Evolutionary conservation across 2,113 vertebrate species (phyloP), one percentile per base, ranked within the genome.

Genomic region (Neodontobutis hainanensis): DNA sequence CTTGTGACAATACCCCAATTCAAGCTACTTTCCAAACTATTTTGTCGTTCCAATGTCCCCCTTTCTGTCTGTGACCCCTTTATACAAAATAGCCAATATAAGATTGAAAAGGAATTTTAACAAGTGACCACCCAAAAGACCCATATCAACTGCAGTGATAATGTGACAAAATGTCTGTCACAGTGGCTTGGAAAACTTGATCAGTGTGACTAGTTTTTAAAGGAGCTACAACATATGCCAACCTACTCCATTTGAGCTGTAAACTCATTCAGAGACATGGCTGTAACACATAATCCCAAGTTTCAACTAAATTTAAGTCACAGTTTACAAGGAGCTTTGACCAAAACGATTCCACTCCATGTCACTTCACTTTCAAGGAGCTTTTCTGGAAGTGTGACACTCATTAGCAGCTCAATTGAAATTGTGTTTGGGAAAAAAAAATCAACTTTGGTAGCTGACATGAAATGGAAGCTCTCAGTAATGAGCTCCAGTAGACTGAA

Each of bases 371-470:
- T 38, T 63, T 65, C n/a, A 61, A 57, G 49, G 50, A 65, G 66
- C 42, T 77, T 82, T 73, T 70, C 42, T 0, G 0, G 38, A 43
- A 48, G 62, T 60, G 14, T 52, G 56, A 42, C 46, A 56, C 48
- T 72, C 36, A 61, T 68, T 68, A 56, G 58, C 65, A 43, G 65
- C 65, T 64, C 62, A 62, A 65, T n/a, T 68, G 4, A 74, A 77
- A 27, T 42, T 47, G 4, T 55, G 67, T 73, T 55, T 47, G 12
- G 43, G n/a, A n/a, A n/a, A n/a, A 65, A 11, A 16, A 69, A 67
- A 61, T 52, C 35, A 65, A 45, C 19, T 56, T 50, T 52, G 68
- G 32, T 45, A 68, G 59, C 59, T 3, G 11, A 48, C 43, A 11
- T 50, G 7, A 53, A 58, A 59, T 6, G 4, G 6, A 36, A n/a